phyloP scores from a whole-genome alignment of 2,888 invertebrate species.

The Heliconius ethilla region DNA sequence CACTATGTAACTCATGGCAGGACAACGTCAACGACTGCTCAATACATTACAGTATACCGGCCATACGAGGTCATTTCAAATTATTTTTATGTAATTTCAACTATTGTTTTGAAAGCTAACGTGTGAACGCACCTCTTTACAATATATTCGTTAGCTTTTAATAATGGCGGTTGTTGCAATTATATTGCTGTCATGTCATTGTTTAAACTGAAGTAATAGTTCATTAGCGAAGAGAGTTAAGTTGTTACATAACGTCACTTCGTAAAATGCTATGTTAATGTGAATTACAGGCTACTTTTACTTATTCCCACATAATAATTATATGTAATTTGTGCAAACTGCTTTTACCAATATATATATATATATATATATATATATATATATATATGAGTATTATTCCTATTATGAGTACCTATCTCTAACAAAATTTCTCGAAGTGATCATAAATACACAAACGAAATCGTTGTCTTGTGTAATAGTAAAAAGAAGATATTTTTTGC shows the following conservation, averaged over 20 bases:
- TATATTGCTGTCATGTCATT: slow-evolving; percentile 36
- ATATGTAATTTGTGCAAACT: background rate
- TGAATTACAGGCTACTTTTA: slow-evolving; percentile 22
- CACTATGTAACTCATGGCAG: slow-evolving; percentile 38
- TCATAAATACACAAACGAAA: slow-evolving; percentile 39
- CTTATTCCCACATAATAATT: slow-evolving; percentile 13
- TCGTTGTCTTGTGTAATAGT: slow-evolving; percentile 42
- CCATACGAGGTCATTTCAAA: slow-evolving; percentile 73
- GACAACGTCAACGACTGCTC: slow-evolving; percentile 68
- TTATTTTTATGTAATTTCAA: slow-evolving; percentile 74
- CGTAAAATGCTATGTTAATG: background rate
- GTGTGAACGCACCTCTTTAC: slow-evolving; percentile 68
- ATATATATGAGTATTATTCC: background rate
- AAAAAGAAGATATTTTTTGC: slow-evolving; percentile 28
- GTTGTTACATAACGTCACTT: slow-evolving; percentile 32
- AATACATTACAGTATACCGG: slow-evolving; percentile 61
- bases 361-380: too few relatives aligned
- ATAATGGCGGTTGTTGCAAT: slow-evolving; percentile 34
- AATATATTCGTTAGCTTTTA: slow-evolving; percentile 38
- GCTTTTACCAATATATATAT: background rate
- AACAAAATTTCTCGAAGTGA: slow-evolving; percentile 23
- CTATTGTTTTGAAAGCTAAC: slow-evolving; percentile 64
- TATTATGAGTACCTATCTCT: background rate
- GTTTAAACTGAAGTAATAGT: slow-evolving; percentile 34
- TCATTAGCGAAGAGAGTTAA: slow-evolving; percentile 35